Evolutionary conservation across 2,888 invertebrate genomes (phyloP), one percentile per base, ranked within the genome.

Genomic region (Mesorhabditis spiculigera): DNA sequence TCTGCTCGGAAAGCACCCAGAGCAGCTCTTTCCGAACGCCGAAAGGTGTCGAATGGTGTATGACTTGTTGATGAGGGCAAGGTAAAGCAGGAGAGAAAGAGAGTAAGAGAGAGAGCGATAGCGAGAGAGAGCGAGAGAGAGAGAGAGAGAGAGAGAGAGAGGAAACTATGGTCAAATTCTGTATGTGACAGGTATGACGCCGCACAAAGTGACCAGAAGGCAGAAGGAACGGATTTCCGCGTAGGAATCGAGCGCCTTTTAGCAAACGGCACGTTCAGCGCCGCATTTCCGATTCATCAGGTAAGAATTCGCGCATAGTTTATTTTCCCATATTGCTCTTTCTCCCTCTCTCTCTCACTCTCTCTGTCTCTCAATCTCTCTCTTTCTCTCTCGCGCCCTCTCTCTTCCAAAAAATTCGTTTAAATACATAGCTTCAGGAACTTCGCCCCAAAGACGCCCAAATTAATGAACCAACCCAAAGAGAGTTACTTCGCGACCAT

Each of bases 1-100:
- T 72, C 71, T 80, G n/a, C 76, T 75, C 62, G 76, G 78, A 71
- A 77, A 82, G 58, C 68, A 75, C 41, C 73, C 69, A 28, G 78
- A 78, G 10, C 68, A 67, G 4, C 91, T 91, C 65, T 95, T 91
- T 86, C 93, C 93, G 0, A 91, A 92, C 50, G 93, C 94, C 0
- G 94, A 95, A 84, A 89, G 95, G 67, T 93, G 93, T 79, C 88
- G 93, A 45, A 91, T 93, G 83, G 94, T 94, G 0, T 94, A 93
- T 93, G 94, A 95, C 85, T 92, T 95, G 75, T 88, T 95, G n/a
- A 91, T 68, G 5, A 45, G 73, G 63, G 73, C 73, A 5, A 64
- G 70, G 45, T 73, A 68, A 44, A 71, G n/a, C n/a, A 28, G 28
- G 28, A 28, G 28, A 3, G 28, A 28, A 28, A 28, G 28, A 28